These are phyloP conservation scores for Tipula helvola DNA, from an alignment of 2,888 invertebrate species.

Conservation along the genomic window DNA sequence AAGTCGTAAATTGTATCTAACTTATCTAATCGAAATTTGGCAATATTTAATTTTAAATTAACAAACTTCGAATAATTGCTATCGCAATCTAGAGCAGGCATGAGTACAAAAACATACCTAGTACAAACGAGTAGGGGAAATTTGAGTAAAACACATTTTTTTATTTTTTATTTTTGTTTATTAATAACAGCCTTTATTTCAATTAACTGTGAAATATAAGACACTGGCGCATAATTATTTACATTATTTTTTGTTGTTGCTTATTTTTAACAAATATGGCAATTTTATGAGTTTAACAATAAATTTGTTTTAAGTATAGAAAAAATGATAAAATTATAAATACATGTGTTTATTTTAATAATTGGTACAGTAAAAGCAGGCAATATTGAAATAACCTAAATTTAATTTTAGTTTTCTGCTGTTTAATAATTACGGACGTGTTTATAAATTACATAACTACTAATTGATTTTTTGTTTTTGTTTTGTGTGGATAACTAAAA, in stretches of 20 bases:
- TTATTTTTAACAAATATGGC: not conserved
- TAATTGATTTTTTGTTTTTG: not conserved
- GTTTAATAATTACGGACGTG: not conserved
- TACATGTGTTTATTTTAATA: not conserved
- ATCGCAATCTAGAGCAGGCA: no score
- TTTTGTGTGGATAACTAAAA: not conserved
- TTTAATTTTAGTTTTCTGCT: not conserved
- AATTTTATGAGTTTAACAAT: not conserved
- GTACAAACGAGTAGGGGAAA: not conserved
- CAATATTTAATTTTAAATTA: no score
- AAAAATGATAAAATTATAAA: not conserved
- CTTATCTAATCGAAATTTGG: no score
- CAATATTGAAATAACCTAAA: not conserved
- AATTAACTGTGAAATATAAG: slow-evolving; percentile 11
- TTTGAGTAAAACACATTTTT: not conserved
- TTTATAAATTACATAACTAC: not conserved
- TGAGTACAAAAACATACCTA: no score
- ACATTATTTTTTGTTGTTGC: not conserved
- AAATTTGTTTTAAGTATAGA: not conserved
- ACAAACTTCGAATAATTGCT: no score
- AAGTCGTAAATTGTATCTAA: no score
- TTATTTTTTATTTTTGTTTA: not conserved
- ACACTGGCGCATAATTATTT: slow-evolving; percentile 9
- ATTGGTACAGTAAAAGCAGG: not conserved
- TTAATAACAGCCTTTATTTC: slow-evolving; percentile 11